Evolutionary conservation across 1,140 invertebrate genomes (phyloP), one percentile per base, ranked within the genome.

Genomic region (Pristionchus pacificus): DNA sequence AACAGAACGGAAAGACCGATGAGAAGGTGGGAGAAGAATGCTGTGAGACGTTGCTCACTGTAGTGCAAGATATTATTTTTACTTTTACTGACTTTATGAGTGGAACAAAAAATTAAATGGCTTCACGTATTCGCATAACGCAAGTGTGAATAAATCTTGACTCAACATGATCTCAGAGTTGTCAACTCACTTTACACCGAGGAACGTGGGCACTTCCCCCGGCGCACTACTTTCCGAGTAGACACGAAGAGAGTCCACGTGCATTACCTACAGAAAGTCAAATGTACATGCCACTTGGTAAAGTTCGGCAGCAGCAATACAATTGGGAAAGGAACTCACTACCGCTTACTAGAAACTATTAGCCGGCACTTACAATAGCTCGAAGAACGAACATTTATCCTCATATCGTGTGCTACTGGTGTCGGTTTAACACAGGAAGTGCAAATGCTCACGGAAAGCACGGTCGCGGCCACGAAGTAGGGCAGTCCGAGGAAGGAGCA

Each of bases 381-480:
- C n/a, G n/a, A n/a, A n/a, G n/a, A n/a, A n/a, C n/a, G n/a, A n/a
- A n/a, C n/a, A n/a, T n/a, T n/a, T n/a, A n/a, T n/a, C n/a, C n/a
- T n/a, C n/a, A 10, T 49, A 49, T 49, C 6, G 38, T 49, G 38
- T 49, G 38, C 38, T 49, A 49, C 38, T 19, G 38, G n/a, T n/a
- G n/a, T n/a, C n/a, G n/a, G n/a, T n/a, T n/a, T n/a, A n/a, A n/a
- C n/a, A n/a, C n/a, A n/a, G n/a, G n/a, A n/a, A 10, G 38, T 49
- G 38, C 38, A 80, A n/a, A n/a, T n/a, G n/a, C n/a, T 86, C 2
- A 86, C 74, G 30, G 77, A 77, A 2, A 85, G 66, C n/a, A 87
- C 79, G 14, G 86, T 86, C n/a, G 85, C 85, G 29, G 85, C 86
- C n/a, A 87, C 85, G 72, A 86, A 85, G 83, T 86, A 87, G 1